Conservation (phyloP, 2,888 invertebrate species). For the Drosophila stalkeri region DNA sequence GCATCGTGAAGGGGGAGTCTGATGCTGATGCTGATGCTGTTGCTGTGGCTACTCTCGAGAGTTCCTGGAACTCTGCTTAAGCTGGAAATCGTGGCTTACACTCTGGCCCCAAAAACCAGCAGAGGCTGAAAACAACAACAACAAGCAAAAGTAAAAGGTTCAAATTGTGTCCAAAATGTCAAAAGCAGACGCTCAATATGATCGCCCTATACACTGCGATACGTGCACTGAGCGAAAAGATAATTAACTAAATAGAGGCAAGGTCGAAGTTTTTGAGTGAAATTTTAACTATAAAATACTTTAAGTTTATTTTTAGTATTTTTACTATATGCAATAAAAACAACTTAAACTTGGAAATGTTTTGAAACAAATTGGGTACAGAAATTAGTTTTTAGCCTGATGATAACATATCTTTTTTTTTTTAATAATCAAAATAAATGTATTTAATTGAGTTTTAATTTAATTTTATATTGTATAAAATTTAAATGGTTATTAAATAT, state of each 20-base stretch:
- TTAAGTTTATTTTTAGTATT: background rate
- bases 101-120: constrained; percentile 35
- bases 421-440: too few relatives aligned
- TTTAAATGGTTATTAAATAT: too few relatives aligned
- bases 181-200: constrained; percentile 79
- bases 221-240: constrained; percentile 6
- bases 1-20: constrained; percentile 2
- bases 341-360: background rate
- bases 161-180: constrained; percentile 82
- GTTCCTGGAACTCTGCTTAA: constrained; percentile 64
- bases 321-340: background rate
- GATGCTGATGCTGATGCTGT: constrained; percentile 2
- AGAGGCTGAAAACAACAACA: constrained; percentile 9
- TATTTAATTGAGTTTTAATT: too few relatives aligned
- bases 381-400: too few relatives aligned
- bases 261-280: background rate
- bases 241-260: fast-evolving
- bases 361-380: background rate
- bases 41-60: constrained; percentile 26
- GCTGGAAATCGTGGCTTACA: constrained; percentile 69
- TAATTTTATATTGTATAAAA: too few relatives aligned
- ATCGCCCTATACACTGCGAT: constrained; percentile 43
- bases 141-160: constrained; percentile 74
- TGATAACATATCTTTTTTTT: too few relatives aligned
- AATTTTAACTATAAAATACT: background rate